These are phyloP conservation scores for Ceratotherium simum DNA, from an alignment of 2,113 vertebrate species.

Conservation along the genomic window DNA sequence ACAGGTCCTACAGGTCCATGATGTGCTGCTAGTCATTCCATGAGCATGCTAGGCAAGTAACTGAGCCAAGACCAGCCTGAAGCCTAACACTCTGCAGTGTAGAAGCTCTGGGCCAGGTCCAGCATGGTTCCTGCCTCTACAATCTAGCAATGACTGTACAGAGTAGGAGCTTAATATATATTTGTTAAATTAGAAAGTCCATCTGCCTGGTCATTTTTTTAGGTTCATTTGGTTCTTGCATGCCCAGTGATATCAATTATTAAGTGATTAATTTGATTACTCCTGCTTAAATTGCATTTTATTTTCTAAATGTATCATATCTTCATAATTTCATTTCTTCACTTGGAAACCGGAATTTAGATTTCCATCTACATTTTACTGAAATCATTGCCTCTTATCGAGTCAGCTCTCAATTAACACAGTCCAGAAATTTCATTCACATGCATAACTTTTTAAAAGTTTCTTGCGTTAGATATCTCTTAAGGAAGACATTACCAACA, in stretches of 20 bases:
- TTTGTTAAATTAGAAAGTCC: background rate
- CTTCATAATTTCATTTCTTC: conserved; percentile 12
- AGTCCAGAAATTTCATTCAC: conserved; percentile 17
- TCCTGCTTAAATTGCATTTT: background rate
- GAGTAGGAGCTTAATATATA: background rate
- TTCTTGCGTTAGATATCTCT: conserved; percentile 8
- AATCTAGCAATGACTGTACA: background rate
- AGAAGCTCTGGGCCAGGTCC: background rate
- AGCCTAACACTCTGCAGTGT: background rate
- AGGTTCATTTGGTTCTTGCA: background rate
- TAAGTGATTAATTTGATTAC: background rate
- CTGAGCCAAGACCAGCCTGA: background rate
- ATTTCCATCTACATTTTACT: background rate
- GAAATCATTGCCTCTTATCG: background rate
- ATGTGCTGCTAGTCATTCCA: background rate
- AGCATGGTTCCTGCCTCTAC: background rate
- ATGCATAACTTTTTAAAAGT: background rate
- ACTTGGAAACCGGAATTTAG: background rate
- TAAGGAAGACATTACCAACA: background rate
- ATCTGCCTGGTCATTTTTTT: background rate
- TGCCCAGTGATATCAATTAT: background rate
- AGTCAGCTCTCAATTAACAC: background rate
- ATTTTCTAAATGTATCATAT: conserved; percentile 34
- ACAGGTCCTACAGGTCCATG: background rate
- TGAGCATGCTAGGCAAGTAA: background rate